Percentiles rank a stretch among this genome's conserved stretches.
Evolutionary conservation across 2,797 vertebrate genomes (phyloP).

Genomic region (Gymnopithys bicolor): DNA sequence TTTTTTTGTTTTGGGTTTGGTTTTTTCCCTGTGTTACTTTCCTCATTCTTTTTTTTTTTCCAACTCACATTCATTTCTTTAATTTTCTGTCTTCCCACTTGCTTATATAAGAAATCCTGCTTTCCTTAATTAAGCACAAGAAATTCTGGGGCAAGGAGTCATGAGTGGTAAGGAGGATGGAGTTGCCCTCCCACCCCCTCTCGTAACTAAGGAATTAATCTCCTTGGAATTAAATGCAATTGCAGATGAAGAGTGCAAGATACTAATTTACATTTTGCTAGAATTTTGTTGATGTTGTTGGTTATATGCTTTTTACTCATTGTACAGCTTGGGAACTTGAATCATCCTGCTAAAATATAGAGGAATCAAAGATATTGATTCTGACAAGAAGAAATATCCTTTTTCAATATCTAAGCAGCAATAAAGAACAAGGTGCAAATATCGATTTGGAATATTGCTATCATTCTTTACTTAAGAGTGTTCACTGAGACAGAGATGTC

Average conservation of each 20-base stretch:
- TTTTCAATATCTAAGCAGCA: conserved; percentile 15
- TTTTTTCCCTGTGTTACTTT: neutral
- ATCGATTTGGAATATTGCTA: conserved; percentile 49
- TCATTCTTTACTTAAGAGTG: conserved; percentile 43
- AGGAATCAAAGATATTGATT: conserved; percentile 8
- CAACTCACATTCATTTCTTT: neutral
- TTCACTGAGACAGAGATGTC: neutral
- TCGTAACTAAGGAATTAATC: neutral
- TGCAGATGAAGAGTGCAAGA: neutral
- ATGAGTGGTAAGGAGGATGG: neutral
- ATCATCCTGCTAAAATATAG: neutral
- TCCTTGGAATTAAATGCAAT: neutral
- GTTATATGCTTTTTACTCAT: neutral
- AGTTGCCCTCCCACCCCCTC: neutral
- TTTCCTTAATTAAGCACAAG: neutral
- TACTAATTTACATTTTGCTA: neutral
- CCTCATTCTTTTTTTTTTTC: neutral
- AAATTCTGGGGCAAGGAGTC: neutral
- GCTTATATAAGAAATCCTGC: neutral
- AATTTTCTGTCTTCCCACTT: neutral
- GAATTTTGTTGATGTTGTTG: neutral
- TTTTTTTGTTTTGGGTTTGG: too few species aligned
- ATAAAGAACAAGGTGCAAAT: conserved; percentile 8
- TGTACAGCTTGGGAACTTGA: neutral
- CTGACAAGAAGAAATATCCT: neutral